Percentiles rank a stretch among this genome's conserved stretches.
phyloP scores from a whole-genome alignment of 2,797 vertebrate genomes.

The Mormyrus proboscirostris region DNA sequence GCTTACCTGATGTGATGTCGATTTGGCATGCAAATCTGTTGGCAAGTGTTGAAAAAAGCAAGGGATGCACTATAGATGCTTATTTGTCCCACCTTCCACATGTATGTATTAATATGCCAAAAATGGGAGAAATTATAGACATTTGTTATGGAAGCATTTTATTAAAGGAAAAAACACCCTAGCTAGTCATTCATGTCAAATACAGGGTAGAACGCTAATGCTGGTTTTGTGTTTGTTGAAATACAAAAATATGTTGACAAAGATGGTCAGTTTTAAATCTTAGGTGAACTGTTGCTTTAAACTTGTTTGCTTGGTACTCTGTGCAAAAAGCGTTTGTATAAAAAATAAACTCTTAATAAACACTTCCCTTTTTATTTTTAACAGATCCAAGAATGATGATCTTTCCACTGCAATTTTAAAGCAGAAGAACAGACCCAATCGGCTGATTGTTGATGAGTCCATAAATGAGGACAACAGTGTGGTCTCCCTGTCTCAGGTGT shows the following conservation, averaged over 20 bases:
- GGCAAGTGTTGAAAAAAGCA: neutral
- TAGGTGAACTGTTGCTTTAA: neutral
- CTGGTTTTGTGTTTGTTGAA: neutral
- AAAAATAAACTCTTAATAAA: neutral
- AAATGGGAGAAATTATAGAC: neutral
- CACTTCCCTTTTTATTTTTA: conserved; percentile 27
- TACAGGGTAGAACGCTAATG: neutral
- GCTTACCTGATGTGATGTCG: neutral
- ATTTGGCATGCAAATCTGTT: neutral
- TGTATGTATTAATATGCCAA: neutral
- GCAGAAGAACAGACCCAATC: conserved; percentile 96
- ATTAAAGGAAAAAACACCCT: neutral
- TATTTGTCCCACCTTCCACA: neutral
- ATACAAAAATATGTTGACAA: neutral
- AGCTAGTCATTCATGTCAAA: neutral
- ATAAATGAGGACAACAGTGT: conserved; percentile 99
- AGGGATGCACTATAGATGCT: neutral
- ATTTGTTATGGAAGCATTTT: neutral
- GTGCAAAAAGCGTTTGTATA: neutral
- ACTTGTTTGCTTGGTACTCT: neutral
- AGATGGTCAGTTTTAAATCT: neutral
- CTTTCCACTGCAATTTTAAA: conserved; percentile 97
- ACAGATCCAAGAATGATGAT: conserved; percentile 92
- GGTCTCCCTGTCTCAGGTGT: conserved; percentile 91
- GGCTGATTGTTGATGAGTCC: conserved; percentile 95